A percentile compares a stretch with the other conserved stretches of the same genome.
These are phyloP conservation scores for Carapus acus DNA, from an alignment of 2,797 vertebrate genomes.

Conservation along the genomic window DNA sequence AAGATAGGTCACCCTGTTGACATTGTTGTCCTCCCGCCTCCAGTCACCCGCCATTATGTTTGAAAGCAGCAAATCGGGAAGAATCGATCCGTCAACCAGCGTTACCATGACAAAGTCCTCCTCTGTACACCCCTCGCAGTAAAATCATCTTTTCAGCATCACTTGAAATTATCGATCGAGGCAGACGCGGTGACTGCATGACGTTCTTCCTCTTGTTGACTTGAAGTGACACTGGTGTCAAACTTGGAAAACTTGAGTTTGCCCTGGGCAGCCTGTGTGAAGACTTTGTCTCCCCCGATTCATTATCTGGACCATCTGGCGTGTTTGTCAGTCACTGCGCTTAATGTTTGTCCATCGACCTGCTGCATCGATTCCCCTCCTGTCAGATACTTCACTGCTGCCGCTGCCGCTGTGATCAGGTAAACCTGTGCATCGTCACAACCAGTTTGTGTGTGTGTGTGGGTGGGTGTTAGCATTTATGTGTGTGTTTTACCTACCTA, in stretches of 20 bases:
- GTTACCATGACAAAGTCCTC: neutral
- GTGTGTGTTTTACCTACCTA: constrained; percentile 18
- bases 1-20: constrained; percentile 17
- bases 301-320: constrained; percentile 42
- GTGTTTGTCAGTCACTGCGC: constrained; percentile 52
- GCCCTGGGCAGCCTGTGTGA: constrained; percentile 29
- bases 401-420: constrained; percentile 30
- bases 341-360: constrained; percentile 61
- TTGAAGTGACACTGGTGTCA: too few relatives aligned
- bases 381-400: constrained; percentile 44
- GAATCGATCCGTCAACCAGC: neutral
- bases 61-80: neutral
- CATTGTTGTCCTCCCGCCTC: neutral
- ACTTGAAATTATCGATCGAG: neutral
- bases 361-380: constrained; percentile 52
- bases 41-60: neutral
- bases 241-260: too few relatives aligned
- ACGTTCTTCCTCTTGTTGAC: constrained; percentile 21
- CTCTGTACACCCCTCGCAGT: neutral
- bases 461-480: constrained; percentile 16
- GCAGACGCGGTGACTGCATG: constrained; percentile 2
- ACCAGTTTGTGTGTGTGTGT: constrained; percentile 21
- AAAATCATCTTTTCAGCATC: neutral
- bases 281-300: constrained; percentile 28
- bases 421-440: constrained; percentile 33